phyloP scores from a whole-genome alignment of 2,113 vertebrate genomes.

The Corydoras maculifer region DNA sequence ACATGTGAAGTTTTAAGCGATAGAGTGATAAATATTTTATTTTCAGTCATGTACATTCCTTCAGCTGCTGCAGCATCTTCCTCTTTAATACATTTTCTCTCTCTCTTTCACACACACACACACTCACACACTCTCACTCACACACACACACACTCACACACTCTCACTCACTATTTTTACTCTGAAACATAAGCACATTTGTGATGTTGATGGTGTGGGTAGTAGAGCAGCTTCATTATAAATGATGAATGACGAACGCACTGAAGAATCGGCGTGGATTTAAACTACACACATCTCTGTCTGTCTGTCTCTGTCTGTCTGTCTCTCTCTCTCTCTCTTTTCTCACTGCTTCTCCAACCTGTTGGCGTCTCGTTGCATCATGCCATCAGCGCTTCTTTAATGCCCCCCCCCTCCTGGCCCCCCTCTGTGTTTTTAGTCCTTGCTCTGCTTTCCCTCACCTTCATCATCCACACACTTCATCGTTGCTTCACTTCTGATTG shows the following conservation, averaged over 20 bases:
- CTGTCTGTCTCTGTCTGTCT: neutral
- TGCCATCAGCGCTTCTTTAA: neutral
- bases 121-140: neutral
- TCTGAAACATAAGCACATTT: neutral
- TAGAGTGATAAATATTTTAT: no score
- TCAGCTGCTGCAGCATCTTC: no score
- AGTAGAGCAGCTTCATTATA: neutral
- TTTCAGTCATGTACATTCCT: no score
- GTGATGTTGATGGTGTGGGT: neutral
- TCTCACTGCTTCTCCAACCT: slow-evolving; percentile 25
- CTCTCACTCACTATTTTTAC: neutral
- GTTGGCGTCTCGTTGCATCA: slow-evolving; percentile 42
- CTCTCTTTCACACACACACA: neutral
- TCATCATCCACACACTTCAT: neutral
- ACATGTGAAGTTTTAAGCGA: no score
- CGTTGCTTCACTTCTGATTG: slow-evolving; percentile 19
- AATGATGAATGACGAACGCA: neutral
- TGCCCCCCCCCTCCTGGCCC: neutral
- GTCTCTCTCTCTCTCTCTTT: neutral
- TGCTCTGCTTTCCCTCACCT: neutral
- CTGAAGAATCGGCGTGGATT: neutral
- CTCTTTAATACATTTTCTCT: neutral
- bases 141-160: neutral
- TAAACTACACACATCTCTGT: neutral
- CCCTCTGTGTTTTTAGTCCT: neutral